A percentile compares a stretch with the other conserved stretches of the same genome.
These are phyloP conservation scores for Pedetes capensis DNA, from an alignment of 2,113 vertebrate genomes.

Conservation along the genomic window DNA sequence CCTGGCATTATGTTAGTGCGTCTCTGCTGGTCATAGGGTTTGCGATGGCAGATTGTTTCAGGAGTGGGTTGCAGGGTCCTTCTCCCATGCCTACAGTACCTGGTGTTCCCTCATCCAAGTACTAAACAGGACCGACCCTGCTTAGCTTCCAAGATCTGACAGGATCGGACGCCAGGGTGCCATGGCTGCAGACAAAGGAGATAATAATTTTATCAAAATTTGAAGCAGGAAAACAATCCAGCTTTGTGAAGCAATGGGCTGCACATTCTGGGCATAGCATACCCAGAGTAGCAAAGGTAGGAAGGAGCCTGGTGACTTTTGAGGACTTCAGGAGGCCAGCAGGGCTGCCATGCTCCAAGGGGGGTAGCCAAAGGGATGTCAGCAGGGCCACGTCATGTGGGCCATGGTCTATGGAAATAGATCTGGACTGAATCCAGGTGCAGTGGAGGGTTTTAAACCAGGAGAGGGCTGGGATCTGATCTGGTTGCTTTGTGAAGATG, in stretches of 20 bases:
- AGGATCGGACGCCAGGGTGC: too few relatives aligned
- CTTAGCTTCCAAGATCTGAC: too few relatives aligned
- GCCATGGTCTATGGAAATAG: not conserved
- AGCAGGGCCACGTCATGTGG: fast-evolving
- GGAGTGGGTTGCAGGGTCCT: too few relatives aligned
- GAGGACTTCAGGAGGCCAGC: not conserved
- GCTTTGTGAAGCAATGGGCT: not conserved
- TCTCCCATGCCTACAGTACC: too few relatives aligned
- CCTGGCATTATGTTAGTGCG: too few relatives aligned
- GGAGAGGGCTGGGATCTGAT: not conserved
- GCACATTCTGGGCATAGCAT: fast-evolving
- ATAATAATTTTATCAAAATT: not conserved
- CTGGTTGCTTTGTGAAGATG: not conserved
- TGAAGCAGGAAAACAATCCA: not conserved
- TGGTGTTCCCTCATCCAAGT: too few relatives aligned
- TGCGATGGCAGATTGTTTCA: too few relatives aligned
- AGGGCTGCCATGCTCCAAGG: fast-evolving
- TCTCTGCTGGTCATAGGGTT: too few relatives aligned
- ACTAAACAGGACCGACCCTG: too few relatives aligned
- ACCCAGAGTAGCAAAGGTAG: not conserved
- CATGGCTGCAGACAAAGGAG: too few relatives aligned
- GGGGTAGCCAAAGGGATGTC: too few relatives aligned
- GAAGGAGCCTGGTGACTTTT: not conserved
- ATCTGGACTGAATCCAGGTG: not conserved
- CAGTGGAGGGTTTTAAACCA: not conserved